Evolutionary conservation across 2,797 vertebrate species (phyloP), one percentile per base, ranked within the genome.

Genomic region (Hemitrygon akajei): DNA sequence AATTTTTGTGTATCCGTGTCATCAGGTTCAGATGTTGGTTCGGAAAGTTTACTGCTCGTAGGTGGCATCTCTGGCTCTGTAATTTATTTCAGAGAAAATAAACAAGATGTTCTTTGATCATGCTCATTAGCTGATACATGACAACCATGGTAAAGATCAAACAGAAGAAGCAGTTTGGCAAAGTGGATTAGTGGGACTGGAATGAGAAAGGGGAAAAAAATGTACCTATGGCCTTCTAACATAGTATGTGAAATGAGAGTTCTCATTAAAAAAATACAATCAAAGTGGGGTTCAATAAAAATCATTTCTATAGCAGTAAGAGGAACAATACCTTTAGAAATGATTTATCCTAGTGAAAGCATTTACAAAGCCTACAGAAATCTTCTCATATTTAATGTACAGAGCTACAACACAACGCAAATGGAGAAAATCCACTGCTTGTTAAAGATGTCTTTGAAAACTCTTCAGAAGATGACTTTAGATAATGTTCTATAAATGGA

Each of bases 81-180:
- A 93, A 93, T 47, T 93, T 75, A 12, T 93, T 93, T 93, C 69
- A 93, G 71, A 93, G 91, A 93, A 76, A 75, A 71, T 58, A 76
- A 93, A 93, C 27, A 93, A 91, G n/a, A 27, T 2, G 71, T 34
- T 40, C 40, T 76, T 69, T 56, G 71, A 75, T 56, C 71, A 75
- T 56, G 25, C 69, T 56, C 27, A 56, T 93, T 93, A 75, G 30
- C 11, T 93, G 71, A 93, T 18, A 14, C 40, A 76, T 5, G 71
- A 18, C 37, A 93, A 75, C 40, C 34, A 30, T n/a, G 91, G 91
- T 93, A 75, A 12, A 75, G 58, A 47, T 92, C 37, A 73, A 47
- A 75, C 60, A 18, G 69, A 92, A 40, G 27, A 92, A 56, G 40
- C 27, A 27, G 73, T 7, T 56, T 73, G 91, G 47, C 71, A 93